Evolutionary conservation across 2,797 vertebrate genomes (phyloP), one percentile per base, ranked within the genome.

Genomic region (Picus viridis): DNA sequence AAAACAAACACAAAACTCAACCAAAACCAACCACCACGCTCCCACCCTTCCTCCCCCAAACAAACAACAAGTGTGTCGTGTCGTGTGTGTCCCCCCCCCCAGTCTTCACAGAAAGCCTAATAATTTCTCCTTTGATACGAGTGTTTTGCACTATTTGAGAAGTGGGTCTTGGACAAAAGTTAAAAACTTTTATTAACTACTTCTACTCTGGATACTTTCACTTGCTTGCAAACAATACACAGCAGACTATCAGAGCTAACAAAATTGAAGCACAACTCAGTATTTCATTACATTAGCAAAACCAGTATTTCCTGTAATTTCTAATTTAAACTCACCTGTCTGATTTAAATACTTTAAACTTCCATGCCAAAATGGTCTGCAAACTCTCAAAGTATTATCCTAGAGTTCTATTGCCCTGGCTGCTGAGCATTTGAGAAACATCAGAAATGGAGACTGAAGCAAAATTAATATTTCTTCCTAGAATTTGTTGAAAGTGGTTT

Each of bases 401-500:
- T 36, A 43, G 4, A 88, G 26, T 54, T 30, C 36, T 2, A 80
- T 5, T 67, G 34, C 32, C 49, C 14, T 59, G 29, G 68, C 54
- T 70, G 53, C 61, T 83, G 23, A 64, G 20, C 19, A 76, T 32
- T 83, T 83, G 41, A 83, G 49, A 89, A 88, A 72, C 29, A 13
- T 3, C 54, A 69, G 12, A 85, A 77, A 75, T 10, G 80, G 72
- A 56, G 61, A 19, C 2, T 36, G 12, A 17, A 67, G 6, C 29
- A 72, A 93, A 93, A 81, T 3, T n/a, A 78, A 16, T 5, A 30
- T 15, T 83, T 83, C 17, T 77, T 90, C 63, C 34, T 62, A 80
- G 11, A 30, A 77, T 63, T 85, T 95, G 90, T 83, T 94, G 84
- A 78, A 94, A 95, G 86, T 87, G 88, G 84, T 93, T 94, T 95